A percentile compares a stretch with the other conserved stretches of the same genome.
phyloP scores from a whole-genome alignment of 2,113 vertebrate genomes.

The Protobothrops flavoviridis region DNA sequence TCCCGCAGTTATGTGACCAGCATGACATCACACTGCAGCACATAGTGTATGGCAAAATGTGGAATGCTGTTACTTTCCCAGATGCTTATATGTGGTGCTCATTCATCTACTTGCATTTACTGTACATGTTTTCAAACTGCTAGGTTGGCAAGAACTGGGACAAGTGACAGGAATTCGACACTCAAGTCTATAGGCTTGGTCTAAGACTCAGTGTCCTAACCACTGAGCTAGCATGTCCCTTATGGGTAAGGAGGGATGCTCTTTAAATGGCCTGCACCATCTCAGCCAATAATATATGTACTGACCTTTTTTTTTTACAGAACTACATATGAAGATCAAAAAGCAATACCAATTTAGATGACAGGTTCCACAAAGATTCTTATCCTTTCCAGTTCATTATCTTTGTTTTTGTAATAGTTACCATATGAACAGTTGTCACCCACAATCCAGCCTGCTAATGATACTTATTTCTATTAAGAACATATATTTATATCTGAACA shows the following conservation, averaged over 20 bases:
- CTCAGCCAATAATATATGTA: background rate
- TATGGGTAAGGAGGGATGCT: background rate
- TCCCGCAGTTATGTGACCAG: background rate
- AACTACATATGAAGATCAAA: background rate
- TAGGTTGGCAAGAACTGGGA: background rate
- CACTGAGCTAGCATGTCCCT: background rate
- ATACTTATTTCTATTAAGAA: background rate
- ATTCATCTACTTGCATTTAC: background rate
- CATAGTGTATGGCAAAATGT: background rate
- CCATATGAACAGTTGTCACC: background rate
- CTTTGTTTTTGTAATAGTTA: background rate
- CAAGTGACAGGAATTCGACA: background rate
- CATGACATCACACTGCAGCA: background rate
- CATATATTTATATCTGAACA: conserved; percentile 50
- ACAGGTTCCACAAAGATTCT: background rate
- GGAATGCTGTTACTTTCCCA: background rate
- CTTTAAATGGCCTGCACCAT: background rate
- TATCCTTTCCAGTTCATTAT: background rate
- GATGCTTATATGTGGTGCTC: background rate
- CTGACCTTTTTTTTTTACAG: background rate
- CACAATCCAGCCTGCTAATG: background rate
- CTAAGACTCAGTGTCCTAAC: background rate
- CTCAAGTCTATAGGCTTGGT: background rate
- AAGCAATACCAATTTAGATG: background rate
- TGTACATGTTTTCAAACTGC: background rate